These are phyloP conservation scores for Andrena hattorfiana DNA, from an alignment of 2,888 invertebrate species.

Conservation along the genomic window DNA sequence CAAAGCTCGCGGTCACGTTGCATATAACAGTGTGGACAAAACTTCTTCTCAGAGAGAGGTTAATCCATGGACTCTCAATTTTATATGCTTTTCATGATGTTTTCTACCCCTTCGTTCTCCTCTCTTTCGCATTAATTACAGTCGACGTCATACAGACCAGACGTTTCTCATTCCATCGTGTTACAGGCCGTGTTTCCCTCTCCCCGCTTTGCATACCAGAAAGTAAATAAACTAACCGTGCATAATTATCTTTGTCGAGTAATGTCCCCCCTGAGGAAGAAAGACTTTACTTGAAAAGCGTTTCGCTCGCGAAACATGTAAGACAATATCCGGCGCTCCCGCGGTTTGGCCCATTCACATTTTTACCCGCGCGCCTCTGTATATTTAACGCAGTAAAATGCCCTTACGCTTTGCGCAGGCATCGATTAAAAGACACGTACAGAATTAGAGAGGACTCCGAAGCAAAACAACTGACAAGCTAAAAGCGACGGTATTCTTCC, in stretches of 20 bases:
- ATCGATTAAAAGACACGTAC: background rate
- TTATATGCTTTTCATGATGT: conserved; percentile 48
- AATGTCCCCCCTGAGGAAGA: conserved; percentile 15
- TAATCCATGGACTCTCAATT: conserved; percentile 51
- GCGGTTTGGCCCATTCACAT: conserved; percentile 28
- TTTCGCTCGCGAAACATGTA: conserved; percentile 17
- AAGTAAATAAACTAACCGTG: conserved; percentile 32
- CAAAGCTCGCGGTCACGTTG: background rate
- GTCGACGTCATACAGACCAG: conserved; percentile 43
- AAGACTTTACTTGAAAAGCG: conserved; percentile 32
- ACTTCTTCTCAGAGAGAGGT: conserved; percentile 23
- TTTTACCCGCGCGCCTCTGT: conserved; percentile 6
- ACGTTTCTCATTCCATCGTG: conserved; percentile 36
- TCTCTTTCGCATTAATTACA: conserved; percentile 54
- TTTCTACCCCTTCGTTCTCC: conserved; percentile 23
- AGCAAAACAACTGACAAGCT: conserved; percentile 2
- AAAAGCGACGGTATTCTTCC: background rate
- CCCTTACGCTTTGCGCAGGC: background rate
- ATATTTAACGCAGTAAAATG: conserved; percentile 4
- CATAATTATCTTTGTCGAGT: conserved; percentile 49
- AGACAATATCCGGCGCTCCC: conserved; percentile 25
- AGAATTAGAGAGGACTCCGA: no score
- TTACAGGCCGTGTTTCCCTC: conserved; percentile 20
- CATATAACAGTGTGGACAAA: background rate
- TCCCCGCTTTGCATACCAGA: conserved; percentile 22